Evolutionary conservation across 2,888 invertebrate genomes (phyloP).

Genomic region (Saturnia pavonia): DNA sequence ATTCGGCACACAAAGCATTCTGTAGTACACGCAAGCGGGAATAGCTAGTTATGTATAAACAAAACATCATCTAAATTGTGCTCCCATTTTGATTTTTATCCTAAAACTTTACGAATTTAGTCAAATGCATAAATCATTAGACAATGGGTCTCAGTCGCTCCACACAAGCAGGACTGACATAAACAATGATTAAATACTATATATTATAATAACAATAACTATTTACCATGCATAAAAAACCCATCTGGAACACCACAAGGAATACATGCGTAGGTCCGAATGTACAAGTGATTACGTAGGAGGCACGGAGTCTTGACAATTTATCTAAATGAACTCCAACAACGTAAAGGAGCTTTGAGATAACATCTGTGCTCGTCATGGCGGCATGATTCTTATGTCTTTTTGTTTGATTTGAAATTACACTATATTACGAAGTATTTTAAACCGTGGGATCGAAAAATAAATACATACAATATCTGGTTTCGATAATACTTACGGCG

Average conservation of each 20-base stretch:
- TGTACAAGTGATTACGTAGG: slow-evolving; percentile 29
- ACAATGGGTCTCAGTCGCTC: neutral
- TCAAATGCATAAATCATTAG: neutral
- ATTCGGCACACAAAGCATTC: too few relatives aligned
- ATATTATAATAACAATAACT: neutral
- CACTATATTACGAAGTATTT: neutral
- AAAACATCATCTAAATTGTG: neutral
- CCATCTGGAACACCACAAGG: neutral
- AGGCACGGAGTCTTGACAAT: slow-evolving; percentile 34
- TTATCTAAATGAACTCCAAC: slow-evolving; percentile 33
- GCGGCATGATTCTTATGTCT: neutral
- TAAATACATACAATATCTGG: too few relatives aligned
- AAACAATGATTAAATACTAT: neutral
- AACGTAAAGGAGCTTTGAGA: slow-evolving; percentile 18
- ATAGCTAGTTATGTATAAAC: neutral
- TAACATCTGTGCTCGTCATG: slow-evolving; percentile 18
- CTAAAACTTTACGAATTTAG: neutral
- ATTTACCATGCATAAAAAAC: neutral
- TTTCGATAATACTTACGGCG: too few relatives aligned
- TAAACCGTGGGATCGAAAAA: neutral
- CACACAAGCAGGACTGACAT: neutral
- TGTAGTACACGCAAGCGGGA: too few relatives aligned
- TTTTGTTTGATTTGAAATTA: slow-evolving; percentile 1
- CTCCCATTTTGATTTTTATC: neutral
- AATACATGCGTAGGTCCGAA: slow-evolving; percentile 6